These are phyloP conservation scores for Acromyrmex charruanus DNA, from an alignment of 1,140 invertebrate species.

Conservation along the genomic window DNA sequence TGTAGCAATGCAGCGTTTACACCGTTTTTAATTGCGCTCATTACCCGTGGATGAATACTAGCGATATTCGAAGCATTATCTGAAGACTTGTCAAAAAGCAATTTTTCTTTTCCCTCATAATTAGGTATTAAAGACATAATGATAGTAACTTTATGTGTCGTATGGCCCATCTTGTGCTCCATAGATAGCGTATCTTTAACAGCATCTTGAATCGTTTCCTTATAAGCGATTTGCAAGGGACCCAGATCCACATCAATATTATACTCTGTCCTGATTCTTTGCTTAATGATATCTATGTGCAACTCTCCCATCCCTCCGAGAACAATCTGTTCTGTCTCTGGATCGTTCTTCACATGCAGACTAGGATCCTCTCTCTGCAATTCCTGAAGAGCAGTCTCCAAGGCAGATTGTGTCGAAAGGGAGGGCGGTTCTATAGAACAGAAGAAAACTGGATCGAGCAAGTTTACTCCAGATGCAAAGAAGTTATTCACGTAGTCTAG, in stretches of 20 bases:
- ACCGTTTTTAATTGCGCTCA: constrained; percentile 89
- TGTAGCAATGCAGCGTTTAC: constrained; percentile 88
- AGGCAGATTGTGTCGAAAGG: constrained; percentile 89
- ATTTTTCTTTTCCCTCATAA: constrained; percentile 79
- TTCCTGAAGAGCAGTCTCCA: constrained; percentile 95
- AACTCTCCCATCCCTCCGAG: constrained; percentile 98
- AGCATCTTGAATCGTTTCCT: constrained; percentile 90
- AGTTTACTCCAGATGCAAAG: constrained; percentile 88
- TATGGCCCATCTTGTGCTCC: constrained; percentile 90
- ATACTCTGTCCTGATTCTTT: constrained; percentile 95
- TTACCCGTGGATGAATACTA: constrained; percentile 87
- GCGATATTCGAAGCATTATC: constrained; percentile 90
- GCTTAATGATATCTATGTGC: constrained; percentile 97
- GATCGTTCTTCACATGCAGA: constrained; percentile 91
- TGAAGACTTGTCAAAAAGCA: constrained; percentile 89
- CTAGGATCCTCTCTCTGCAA: constrained; percentile 98
- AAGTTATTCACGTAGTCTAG: constrained; percentile 80
- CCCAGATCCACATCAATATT: constrained; percentile 97
- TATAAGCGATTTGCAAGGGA: constrained; percentile 97
- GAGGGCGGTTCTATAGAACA: constrained; percentile 98
- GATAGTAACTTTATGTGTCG: constrained; percentile 87
- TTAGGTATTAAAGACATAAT: constrained; percentile 88
- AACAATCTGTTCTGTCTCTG: constrained; percentile 95
- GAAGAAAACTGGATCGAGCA: constrained; percentile 98
- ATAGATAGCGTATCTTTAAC: constrained; percentile 87